These are phyloP conservation scores for Epicampocera succincta DNA, from an alignment of 2,888 invertebrate species.

Conservation along the genomic window DNA sequence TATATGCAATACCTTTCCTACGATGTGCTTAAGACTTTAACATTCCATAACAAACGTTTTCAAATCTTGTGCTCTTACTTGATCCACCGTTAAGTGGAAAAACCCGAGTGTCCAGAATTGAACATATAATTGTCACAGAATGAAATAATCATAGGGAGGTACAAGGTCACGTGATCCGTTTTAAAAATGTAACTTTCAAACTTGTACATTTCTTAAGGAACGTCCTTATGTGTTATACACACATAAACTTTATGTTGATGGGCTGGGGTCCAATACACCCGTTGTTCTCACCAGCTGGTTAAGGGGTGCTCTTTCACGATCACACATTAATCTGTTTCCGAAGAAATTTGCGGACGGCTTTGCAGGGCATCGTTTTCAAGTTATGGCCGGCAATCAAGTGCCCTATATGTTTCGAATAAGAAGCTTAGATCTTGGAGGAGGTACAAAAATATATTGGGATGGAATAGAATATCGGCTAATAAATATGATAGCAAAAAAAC, in stretches of 20 bases:
- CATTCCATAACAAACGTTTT: too few species aligned
- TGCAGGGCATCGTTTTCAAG: conserved; percentile 88
- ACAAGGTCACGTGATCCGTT: too few species aligned
- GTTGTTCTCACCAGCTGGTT: conserved; percentile 88
- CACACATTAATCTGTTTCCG: conserved; percentile 86
- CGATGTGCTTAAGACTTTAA: too few species aligned
- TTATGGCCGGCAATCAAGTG: conserved; percentile 87
- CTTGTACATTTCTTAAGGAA: conserved; percentile 82
- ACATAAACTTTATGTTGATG: conserved; percentile 88
- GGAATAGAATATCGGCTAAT: conserved; percentile 88
- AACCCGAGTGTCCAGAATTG: too few species aligned
- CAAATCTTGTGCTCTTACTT: too few species aligned
- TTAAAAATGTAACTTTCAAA: not conserved
- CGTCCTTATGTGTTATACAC: conserved; percentile 88
- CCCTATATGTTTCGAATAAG: conserved; percentile 86
- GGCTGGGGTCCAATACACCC: conserved; percentile 87
- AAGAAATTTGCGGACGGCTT: conserved; percentile 86
- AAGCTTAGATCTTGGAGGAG: conserved; percentile 76
- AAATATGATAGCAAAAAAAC: conserved; percentile 84
- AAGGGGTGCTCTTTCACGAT: conserved; percentile 85
- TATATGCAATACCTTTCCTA: too few species aligned
- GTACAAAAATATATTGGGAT: conserved; percentile 82
- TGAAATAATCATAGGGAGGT: too few species aligned
- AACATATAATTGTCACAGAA: too few species aligned
- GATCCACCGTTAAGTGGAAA: too few species aligned